These are phyloP conservation scores for Druon quercuslanigerum DNA, from an alignment of 1,140 invertebrate genomes.

Conservation along the genomic window DNA sequence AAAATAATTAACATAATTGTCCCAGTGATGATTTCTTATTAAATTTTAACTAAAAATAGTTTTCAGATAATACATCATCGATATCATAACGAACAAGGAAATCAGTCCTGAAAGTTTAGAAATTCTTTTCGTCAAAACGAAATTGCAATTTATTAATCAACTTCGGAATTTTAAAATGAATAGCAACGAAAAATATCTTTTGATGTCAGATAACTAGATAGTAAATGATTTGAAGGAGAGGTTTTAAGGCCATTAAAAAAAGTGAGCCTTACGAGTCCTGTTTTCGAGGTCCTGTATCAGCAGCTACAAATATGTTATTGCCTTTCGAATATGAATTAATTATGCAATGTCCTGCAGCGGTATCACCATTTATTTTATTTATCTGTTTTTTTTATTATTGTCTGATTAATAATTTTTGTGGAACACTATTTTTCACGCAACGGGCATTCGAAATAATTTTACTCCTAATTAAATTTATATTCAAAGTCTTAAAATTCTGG, in stretches of 20 bases:
- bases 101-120: too few relatives aligned
- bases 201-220: conserved; percentile 10
- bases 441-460: too few relatives aligned
- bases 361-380: too few relatives aligned
- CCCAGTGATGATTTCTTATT: too few relatives aligned
- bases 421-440: too few relatives aligned
- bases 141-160: conserved; percentile 7
- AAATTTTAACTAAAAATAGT: too few relatives aligned
- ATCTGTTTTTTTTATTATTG: too few relatives aligned
- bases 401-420: too few relatives aligned
- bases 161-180: conserved; percentile 16
- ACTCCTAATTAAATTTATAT: too few relatives aligned
- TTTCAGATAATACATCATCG: too few relatives aligned
- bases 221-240: neutral
- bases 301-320: neutral
- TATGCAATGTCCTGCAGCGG: neutral
- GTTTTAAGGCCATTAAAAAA: conserved; percentile 13
- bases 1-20: neutral
- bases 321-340: conserved; percentile 6
- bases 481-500: too few relatives aligned
- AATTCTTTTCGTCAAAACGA: neutral
- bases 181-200: neutral
- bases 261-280: neutral
- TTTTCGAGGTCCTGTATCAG: conserved; percentile 5
- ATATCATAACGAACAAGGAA: too few relatives aligned